A percentile compares a stretch with the other conserved stretches of the same genome.
These are phyloP conservation scores for Zaprionus vittiger DNA, from an alignment of 1,140 invertebrate species.

Conservation along the genomic window DNA sequence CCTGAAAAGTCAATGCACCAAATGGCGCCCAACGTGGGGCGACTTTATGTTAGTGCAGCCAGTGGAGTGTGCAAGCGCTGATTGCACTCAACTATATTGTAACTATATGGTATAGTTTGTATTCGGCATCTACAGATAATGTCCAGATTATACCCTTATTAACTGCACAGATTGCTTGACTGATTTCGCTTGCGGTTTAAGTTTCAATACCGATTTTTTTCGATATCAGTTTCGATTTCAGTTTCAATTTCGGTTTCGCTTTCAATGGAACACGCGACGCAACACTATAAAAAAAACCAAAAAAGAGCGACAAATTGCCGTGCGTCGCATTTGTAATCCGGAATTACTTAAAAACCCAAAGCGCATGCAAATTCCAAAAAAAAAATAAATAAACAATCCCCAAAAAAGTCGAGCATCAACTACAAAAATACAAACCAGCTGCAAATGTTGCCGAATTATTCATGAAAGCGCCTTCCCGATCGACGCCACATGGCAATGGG, in stretches of 20 bases:
- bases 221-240: slow-evolving; percentile 1
- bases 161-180: slow-evolving; percentile 14
- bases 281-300: slow-evolving; percentile 6
- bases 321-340: slow-evolving; percentile 47
- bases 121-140: neutral
- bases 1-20: slow-evolving; percentile 48
- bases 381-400: slow-evolving; percentile 22
- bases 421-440: slow-evolving; percentile 34
- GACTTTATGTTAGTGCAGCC: neutral
- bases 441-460: slow-evolving; percentile 31
- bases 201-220: slow-evolving; percentile 2
- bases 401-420: slow-evolving; percentile 30
- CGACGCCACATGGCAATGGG: slow-evolving; percentile 22
- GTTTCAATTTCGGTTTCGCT: slow-evolving; percentile 39
- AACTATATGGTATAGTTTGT: neutral
- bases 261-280: slow-evolving; percentile 39
- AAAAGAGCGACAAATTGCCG: slow-evolving; percentile 16
- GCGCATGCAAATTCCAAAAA: slow-evolving; percentile 45
- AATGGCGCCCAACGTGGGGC: neutral
- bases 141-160: slow-evolving; percentile 24
- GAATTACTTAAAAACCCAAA: slow-evolving; percentile 26
- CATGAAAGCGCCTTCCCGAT: slow-evolving; percentile 33
- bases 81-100: slow-evolving; percentile 28
- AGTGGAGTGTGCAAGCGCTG: slow-evolving; percentile 38
- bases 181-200: slow-evolving; percentile 10